Evolutionary conservation across 2,113 vertebrate species (phyloP).

Genomic region (Psilopogon haemacephalus): DNA sequence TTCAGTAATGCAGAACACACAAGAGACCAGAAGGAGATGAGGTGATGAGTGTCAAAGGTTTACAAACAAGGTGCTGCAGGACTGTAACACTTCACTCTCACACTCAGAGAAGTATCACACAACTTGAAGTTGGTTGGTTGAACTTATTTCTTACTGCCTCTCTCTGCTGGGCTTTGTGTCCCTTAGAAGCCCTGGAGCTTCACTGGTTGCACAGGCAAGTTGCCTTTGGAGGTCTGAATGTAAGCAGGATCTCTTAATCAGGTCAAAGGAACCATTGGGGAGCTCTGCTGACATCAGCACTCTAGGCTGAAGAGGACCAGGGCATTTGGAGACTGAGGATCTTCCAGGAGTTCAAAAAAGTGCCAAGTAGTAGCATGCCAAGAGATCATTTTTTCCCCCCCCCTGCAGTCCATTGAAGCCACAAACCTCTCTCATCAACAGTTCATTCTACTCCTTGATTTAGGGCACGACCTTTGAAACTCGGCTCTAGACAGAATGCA

Average conservation of each 20-base stretch:
- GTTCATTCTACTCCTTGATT: neutral
- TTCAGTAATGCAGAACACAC: neutral
- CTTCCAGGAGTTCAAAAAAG: neutral
- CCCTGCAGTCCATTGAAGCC: neutral
- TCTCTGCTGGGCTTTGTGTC: neutral
- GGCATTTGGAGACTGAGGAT: neutral
- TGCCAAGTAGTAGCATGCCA: neutral
- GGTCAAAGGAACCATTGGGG: neutral
- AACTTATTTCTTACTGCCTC: neutral
- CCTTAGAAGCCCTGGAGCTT: neutral
- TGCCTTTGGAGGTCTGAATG: neutral
- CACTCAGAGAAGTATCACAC: neutral
- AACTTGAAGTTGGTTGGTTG: no score
- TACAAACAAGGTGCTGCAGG: neutral
- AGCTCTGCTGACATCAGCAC: neutral
- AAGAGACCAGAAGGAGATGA: neutral
- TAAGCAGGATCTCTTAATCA: neutral
- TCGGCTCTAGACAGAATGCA: neutral
- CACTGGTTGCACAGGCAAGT: neutral
- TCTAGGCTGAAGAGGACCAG: neutral
- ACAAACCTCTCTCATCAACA: neutral
- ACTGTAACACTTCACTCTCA: neutral
- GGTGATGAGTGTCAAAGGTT: accelerated
- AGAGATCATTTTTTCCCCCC: no score
- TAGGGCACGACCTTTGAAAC: neutral